phyloP scores from a whole-genome alignment of 2,113 vertebrate species.

The Noctilio leporinus region DNA sequence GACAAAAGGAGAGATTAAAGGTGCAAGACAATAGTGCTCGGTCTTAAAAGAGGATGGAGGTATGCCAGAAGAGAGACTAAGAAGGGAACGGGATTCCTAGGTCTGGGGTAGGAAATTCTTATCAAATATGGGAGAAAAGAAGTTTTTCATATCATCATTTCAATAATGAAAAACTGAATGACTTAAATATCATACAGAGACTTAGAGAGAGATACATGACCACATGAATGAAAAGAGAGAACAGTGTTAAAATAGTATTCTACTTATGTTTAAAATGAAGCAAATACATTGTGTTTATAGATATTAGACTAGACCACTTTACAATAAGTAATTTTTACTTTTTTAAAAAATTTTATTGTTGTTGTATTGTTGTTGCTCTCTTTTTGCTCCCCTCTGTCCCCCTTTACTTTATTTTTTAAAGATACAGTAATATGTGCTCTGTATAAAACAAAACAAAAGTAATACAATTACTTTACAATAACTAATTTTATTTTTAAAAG shows the following conservation, averaged over 20 bases:
- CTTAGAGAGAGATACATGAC: background rate
- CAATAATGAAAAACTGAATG: background rate
- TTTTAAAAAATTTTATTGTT: too few relatives aligned
- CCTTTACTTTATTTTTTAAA: slow-evolving; percentile 12
- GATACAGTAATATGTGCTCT: background rate
- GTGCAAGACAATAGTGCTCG: background rate
- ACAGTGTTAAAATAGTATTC: background rate
- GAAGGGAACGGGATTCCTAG: background rate
- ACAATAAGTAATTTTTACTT: background rate
- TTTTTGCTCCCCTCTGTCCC: too few relatives aligned
- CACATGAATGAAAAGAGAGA: background rate
- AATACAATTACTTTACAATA: too few relatives aligned
- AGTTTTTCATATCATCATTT: background rate
- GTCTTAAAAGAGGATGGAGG: background rate
- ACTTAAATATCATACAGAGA: background rate
- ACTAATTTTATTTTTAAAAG: slow-evolving; percentile 1
- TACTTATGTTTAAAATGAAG: background rate
- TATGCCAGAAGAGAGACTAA: background rate
- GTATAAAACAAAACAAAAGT: background rate
- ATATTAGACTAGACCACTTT: background rate
- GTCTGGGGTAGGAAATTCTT: background rate
- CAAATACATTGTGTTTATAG: background rate
- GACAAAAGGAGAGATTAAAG: background rate
- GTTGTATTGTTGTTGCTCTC: too few relatives aligned
- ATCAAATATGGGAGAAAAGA: background rate